Percentiles rank a stretch among this genome's conserved stretches.
phyloP scores from a whole-genome alignment of 2,797 vertebrate species.

The Sebastiscus tertius region DNA sequence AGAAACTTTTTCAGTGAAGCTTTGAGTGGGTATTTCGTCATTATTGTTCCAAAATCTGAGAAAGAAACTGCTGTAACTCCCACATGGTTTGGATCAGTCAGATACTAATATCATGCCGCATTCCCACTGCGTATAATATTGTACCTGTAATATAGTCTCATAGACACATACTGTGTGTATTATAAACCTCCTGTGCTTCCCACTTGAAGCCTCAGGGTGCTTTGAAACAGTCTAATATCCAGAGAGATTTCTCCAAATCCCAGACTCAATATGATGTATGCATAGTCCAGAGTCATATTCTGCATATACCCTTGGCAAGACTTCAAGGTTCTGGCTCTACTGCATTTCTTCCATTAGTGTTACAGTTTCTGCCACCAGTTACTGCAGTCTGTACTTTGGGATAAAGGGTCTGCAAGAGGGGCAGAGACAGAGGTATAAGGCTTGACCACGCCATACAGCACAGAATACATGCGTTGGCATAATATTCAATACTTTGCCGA shows the following conservation, averaged over 20 bases:
- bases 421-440: background rate
- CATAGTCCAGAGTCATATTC: conserved; percentile 28
- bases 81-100: background rate
- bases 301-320: conserved; percentile 33
- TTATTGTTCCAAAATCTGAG: conserved; percentile 3
- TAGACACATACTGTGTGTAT: conserved; percentile 7
- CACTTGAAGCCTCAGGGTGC: conserved; percentile 18
- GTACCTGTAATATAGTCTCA: conserved; percentile 14
- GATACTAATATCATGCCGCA: background rate
- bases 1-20: background rate
- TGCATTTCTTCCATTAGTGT: conserved; percentile 4
- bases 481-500: no score
- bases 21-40: conserved; percentile 1
- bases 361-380: conserved; percentile 1
- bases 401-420: background rate
- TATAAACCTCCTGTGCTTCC: background rate
- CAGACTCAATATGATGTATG: conserved; percentile 48
- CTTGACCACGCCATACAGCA: background rate
- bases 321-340: conserved; percentile 7
- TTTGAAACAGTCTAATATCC: conserved; percentile 44
- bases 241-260: conserved; percentile 55
- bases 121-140: background rate
- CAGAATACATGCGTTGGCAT: background rate
- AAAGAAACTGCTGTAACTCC: conserved; percentile 5
- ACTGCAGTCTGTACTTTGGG: background rate